These are phyloP conservation scores for Halichoerus grypus DNA, from an alignment of 2,113 vertebrate genomes.

Conservation along the genomic window DNA sequence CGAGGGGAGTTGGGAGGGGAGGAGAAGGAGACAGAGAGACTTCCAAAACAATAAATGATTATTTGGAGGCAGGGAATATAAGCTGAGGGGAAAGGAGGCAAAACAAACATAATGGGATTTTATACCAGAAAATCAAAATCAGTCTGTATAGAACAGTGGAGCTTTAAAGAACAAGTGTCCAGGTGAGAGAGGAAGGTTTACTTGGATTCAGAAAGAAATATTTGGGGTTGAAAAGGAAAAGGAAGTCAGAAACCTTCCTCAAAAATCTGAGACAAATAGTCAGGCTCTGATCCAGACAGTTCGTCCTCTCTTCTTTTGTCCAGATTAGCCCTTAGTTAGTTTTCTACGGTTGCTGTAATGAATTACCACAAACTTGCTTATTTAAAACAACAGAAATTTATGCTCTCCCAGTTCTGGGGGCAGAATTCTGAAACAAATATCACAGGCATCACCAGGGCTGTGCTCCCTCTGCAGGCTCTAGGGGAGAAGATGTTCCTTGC, in stretches of 20 bases:
- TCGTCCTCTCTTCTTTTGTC: not conserved
- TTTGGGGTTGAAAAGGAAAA: slow-evolving; percentile 39
- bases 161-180: not conserved
- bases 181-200: slow-evolving; percentile 16
- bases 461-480: not conserved
- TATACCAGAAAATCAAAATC: not conserved
- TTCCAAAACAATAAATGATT: slow-evolving; percentile 13
- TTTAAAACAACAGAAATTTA: not conserved
- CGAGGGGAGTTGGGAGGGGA: not conserved
- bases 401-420: not conserved
- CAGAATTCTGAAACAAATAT: not conserved
- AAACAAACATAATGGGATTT: slow-evolving; percentile 36
- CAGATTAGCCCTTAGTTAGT: not conserved
- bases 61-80: not conserved
- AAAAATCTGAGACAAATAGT: not conserved
- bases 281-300: not conserved
- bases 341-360: not conserved
- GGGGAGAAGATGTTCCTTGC: fast-evolving
- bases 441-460: not conserved
- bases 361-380: not conserved
- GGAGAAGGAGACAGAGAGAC: not conserved
- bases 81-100: not conserved
- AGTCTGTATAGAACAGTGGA: not conserved
- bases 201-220: slow-evolving; percentile 20
- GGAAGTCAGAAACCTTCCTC: not conserved